Conservation (phyloP, 1,140 invertebrate genomes). For the Brachionus sp. region DNA sequence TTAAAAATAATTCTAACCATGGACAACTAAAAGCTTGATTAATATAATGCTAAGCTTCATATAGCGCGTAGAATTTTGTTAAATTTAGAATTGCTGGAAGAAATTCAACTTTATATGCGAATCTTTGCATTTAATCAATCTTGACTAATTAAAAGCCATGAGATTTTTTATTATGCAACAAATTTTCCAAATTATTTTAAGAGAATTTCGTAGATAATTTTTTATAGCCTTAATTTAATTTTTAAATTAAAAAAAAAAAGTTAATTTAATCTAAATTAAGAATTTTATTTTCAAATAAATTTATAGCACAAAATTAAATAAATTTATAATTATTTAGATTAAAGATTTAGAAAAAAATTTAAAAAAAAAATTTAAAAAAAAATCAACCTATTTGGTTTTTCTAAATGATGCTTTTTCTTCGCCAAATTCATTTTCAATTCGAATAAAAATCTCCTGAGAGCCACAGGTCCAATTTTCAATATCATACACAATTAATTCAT, state of each 20-base stretch:
- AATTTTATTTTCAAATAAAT: not conserved
- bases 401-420: slow-evolving; percentile 44
- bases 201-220: no score
- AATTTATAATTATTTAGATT: slow-evolving; percentile 11
- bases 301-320: not conserved
- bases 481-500: slow-evolving; percentile 42
- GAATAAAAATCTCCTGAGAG: slow-evolving; percentile 45
- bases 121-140: no score
- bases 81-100: no score
- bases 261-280: not conserved
- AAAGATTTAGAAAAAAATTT: not conserved
- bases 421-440: slow-evolving; percentile 44
- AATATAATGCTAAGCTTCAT: no score
- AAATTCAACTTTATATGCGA: no score
- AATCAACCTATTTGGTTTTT: slow-evolving; percentile 35
- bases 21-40: no score
- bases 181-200: no score
- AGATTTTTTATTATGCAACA: no score
- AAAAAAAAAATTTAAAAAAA: not conserved
- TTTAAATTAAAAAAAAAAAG: not conserved
- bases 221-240: no score
- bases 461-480: slow-evolving; percentile 46
- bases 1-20: no score
- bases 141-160: no score
- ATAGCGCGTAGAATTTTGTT: no score